Conservation (phyloP, 1,140 invertebrate species). For the Drosophila punjabiensis region DNA sequence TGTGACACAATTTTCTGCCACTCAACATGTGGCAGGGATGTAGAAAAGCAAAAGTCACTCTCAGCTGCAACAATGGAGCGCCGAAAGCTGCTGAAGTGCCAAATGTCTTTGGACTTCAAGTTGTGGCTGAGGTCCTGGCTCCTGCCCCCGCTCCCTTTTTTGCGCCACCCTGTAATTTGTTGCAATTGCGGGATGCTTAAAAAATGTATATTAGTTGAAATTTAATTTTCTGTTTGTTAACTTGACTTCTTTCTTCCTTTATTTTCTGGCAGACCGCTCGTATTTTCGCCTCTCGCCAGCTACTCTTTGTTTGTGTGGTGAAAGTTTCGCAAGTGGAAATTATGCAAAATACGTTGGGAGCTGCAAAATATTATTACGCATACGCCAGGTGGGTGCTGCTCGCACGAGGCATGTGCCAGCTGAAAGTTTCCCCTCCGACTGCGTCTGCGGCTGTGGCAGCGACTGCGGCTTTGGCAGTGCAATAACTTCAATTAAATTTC, state of each 20-base stretch:
- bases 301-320: conserved; percentile 60
- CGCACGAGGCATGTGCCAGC: conserved; percentile 48
- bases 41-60: conserved; percentile 54
- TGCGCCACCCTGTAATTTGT: conserved; percentile 55
- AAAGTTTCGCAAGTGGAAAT: conserved; percentile 78
- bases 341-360: conserved; percentile 73
- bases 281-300: conserved; percentile 28
- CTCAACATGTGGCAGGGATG: conserved; percentile 75
- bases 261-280: conserved; percentile 14
- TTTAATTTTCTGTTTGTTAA: conserved; percentile 69
- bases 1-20: conserved; percentile 77
- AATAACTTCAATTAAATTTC: conserved; percentile 76
- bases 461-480: conserved; percentile 57
- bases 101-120: conserved; percentile 61
- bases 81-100: conserved; percentile 70
- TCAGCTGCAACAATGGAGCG: conserved; percentile 64
- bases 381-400: conserved; percentile 65
- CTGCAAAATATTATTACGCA: conserved; percentile 76
- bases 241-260: conserved; percentile 32
- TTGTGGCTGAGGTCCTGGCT: not conserved
- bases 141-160: not conserved
- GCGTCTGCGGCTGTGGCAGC: no score
- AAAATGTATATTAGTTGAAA: conserved; percentile 77
- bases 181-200: conserved; percentile 64
- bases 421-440: conserved; percentile 58